These are phyloP conservation scores for Lethenteron camtschaticum DNA, from an alignment of 2,113 vertebrate species.

Conservation along the genomic window DNA sequence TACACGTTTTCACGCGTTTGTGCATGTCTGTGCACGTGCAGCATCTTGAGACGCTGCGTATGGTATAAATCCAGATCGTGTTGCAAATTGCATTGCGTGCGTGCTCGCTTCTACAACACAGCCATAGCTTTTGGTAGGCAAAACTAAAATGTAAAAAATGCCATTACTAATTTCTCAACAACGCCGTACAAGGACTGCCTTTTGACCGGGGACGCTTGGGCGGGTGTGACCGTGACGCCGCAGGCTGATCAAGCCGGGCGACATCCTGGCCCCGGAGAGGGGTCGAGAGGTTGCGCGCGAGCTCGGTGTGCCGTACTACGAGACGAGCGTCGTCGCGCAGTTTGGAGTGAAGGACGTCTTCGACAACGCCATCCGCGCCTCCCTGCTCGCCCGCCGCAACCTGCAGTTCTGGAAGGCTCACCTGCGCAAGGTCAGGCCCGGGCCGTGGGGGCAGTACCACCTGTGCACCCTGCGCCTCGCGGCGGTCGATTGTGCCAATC, in stretches of 20 bases:
- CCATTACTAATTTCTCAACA: too few species aligned
- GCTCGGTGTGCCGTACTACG: slow-evolving; percentile 58
- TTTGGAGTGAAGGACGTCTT: slow-evolving; percentile 74
- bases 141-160: too few species aligned
- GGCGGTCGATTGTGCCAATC: too few species aligned
- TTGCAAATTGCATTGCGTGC: too few species aligned
- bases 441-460: too few species aligned
- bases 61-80: too few species aligned
- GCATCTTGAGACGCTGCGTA: too few species aligned
- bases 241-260: slow-evolving; percentile 59
- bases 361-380: slow-evolving; percentile 64
- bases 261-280: slow-evolving; percentile 52
- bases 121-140: too few species aligned
- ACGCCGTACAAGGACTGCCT: too few species aligned
- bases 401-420: slow-evolving; percentile 80
- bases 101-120: too few species aligned
- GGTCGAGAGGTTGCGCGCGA: slow-evolving; percentile 69
- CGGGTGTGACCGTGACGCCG: not conserved
- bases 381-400: slow-evolving; percentile 57
- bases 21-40: not conserved
- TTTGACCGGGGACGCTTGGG: too few species aligned
- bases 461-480: too few species aligned
- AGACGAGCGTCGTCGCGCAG: slow-evolving; percentile 68
- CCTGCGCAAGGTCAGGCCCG: slow-evolving; percentile 34
- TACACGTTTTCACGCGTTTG: not conserved